phyloP scores from a whole-genome alignment of 2,797 vertebrate genomes.

The Hoplostethus atlanticus region DNA sequence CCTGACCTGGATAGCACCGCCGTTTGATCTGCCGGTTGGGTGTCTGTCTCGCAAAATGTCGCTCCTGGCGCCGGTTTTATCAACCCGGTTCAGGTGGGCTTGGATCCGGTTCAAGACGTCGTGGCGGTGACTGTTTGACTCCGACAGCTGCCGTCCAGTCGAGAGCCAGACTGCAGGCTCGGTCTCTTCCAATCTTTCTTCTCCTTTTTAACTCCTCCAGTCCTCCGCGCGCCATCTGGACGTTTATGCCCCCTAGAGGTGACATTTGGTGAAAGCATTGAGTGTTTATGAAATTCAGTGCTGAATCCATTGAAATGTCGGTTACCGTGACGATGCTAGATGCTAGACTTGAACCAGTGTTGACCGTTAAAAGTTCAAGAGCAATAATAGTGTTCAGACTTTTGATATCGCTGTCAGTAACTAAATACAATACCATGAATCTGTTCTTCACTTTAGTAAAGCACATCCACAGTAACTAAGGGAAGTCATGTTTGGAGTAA shows the following conservation, averaged over 20 bases:
- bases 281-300: slow-evolving; percentile 55
- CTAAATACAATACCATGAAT: too few relatives aligned
- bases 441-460: too few relatives aligned
- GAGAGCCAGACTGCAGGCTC: slow-evolving; percentile 31
- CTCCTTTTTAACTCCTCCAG: slow-evolving; percentile 37
- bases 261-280: slow-evolving; percentile 64
- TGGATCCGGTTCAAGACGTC: slow-evolving; percentile 8
- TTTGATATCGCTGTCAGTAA: too few relatives aligned
- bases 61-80: too few relatives aligned
- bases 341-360: slow-evolving; percentile 29
- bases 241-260: slow-evolving; percentile 25
- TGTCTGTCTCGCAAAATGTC: too few relatives aligned
- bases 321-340: slow-evolving; percentile 24
- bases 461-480: too few relatives aligned
- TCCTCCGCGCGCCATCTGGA: slow-evolving; percentile 16
- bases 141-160: neutral
- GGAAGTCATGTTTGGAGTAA: too few relatives aligned
- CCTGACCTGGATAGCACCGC: neutral
- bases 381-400: too few relatives aligned
- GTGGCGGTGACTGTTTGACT: neutral
- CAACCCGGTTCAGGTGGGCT: too few relatives aligned
- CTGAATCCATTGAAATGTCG: slow-evolving; percentile 47
- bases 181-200: slow-evolving; percentile 54
- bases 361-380: too few relatives aligned
- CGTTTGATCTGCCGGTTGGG: neutral